A percentile compares a stretch with the other conserved stretches of the same genome.
Evolutionary conservation across 2,888 invertebrate genomes (phyloP).

Genomic region (Tinea pellionella): DNA sequence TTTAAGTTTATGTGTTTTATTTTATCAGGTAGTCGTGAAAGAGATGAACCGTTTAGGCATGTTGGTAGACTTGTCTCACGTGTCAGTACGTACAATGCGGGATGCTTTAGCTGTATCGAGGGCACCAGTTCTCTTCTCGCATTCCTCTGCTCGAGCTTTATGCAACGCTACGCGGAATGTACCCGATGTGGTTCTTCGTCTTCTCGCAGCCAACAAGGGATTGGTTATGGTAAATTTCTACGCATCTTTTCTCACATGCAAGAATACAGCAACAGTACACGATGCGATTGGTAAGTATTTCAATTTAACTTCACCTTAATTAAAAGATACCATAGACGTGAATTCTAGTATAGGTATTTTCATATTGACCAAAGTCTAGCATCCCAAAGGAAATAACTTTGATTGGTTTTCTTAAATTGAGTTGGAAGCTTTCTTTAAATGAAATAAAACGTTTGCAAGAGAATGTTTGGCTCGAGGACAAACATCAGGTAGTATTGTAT

Average conservation of each 20-base stretch:
- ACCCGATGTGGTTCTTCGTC: slow-evolving; percentile 78
- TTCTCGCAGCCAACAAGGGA: slow-evolving; percentile 81
- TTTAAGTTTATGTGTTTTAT: no score
- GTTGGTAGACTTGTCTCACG: slow-evolving; percentile 87
- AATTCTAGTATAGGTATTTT: neutral
- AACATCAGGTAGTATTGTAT: neutral
- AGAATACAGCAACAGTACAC: slow-evolving; percentile 78
- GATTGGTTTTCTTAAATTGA: neutral
- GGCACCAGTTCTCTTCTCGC: slow-evolving; percentile 89
- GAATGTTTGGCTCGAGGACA: neutral
- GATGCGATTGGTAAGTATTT: slow-evolving; percentile 79
- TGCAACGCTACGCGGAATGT: slow-evolving; percentile 87
- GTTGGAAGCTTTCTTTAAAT: neutral
- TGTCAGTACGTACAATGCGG: slow-evolving; percentile 83
- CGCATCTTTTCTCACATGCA: slow-evolving; percentile 80
- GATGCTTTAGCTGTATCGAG: slow-evolving; percentile 80
- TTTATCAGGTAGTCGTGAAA: slow-evolving; percentile 75
- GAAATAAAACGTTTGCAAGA: neutral
- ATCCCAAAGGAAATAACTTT: neutral
- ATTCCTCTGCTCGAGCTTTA: slow-evolving; percentile 83
- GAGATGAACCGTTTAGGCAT: slow-evolving; percentile 93
- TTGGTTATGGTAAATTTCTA: slow-evolving; percentile 91
- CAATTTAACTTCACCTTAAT: neutral
- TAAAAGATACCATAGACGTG: neutral
- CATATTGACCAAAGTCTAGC: neutral